phyloP scores from a whole-genome alignment of 2,113 vertebrate genomes.

The Diphyllodes magnificus region DNA sequence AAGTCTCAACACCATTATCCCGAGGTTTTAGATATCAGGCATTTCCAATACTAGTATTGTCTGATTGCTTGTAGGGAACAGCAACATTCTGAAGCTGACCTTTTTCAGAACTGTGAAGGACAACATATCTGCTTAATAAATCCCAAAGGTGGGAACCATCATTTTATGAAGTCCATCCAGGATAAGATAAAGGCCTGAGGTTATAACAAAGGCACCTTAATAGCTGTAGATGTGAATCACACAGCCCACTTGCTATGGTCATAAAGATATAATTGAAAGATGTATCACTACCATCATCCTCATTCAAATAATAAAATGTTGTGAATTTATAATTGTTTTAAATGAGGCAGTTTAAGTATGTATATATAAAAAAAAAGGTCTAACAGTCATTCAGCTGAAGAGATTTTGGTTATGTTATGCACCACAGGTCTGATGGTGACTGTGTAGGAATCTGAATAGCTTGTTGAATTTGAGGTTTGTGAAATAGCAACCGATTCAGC shows the following conservation, averaged over 20 bases:
- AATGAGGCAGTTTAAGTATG: background rate
- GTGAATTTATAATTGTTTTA: background rate
- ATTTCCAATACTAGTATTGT: background rate
- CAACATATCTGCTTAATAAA: slow-evolving; percentile 43
- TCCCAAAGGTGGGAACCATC: slow-evolving; percentile 8
- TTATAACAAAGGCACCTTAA: slow-evolving; percentile 1
- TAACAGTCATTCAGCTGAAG: background rate
- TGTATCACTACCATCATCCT: background rate
- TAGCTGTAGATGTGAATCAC: background rate
- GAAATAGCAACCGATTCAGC: background rate
- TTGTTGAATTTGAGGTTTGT: background rate
- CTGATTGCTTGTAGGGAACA: background rate
- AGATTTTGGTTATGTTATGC: background rate
- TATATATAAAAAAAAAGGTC: background rate
- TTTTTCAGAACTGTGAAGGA: slow-evolving; percentile 31
- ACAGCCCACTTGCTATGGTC: background rate
- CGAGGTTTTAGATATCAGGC: background rate
- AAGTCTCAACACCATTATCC: background rate
- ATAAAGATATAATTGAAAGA: slow-evolving; percentile 30
- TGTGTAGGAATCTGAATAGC: background rate
- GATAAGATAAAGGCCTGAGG: background rate
- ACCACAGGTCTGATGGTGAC: background rate
- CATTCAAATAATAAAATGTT: slow-evolving; percentile 12
- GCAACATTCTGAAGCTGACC: background rate
- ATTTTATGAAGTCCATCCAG: background rate